Percentiles rank a stretch among this genome's conserved stretches.
Evolutionary conservation across 2,888 invertebrate species (phyloP).

Genomic region (Orchesellides sinensis): DNA sequence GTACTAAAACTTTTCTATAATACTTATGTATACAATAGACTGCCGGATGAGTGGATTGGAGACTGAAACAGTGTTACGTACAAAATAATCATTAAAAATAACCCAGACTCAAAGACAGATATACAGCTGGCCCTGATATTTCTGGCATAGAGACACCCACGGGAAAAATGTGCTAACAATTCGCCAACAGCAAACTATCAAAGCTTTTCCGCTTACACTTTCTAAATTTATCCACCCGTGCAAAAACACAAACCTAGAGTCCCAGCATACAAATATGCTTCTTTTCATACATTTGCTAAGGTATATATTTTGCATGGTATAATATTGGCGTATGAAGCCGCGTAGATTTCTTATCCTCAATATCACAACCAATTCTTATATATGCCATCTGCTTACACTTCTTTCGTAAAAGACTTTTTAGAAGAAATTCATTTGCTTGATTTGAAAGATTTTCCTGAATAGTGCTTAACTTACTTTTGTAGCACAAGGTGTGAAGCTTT

Average conservation of each 20-base stretch:
- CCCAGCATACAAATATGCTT: not conserved
- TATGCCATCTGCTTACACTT: not conserved
- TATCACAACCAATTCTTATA: too few relatives aligned
- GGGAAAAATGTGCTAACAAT: constrained; percentile 71
- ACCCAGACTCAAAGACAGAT: constrained; percentile 63
- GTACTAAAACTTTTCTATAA: too few relatives aligned
- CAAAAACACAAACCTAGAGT: constrained; percentile 31
- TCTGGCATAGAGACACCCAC: constrained; percentile 71
- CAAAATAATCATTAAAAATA: constrained; percentile 64
- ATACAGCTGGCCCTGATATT: constrained; percentile 72
- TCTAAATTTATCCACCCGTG: constrained; percentile 70
- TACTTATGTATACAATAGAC: too few relatives aligned
- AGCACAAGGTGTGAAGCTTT: too few relatives aligned
- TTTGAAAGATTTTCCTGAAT: too few relatives aligned
- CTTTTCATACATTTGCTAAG: constrained; percentile 10
- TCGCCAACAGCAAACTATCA: constrained; percentile 69
- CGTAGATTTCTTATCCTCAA: too few relatives aligned
- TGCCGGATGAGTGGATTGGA: constrained; percentile 18
- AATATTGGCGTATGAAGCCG: not conserved
- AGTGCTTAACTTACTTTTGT: too few relatives aligned
- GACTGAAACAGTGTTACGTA: not conserved
- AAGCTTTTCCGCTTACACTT: constrained; percentile 72
- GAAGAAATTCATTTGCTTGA: too few relatives aligned
- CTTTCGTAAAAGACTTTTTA: not conserved
- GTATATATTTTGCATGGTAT: not conserved